Evolutionary conservation across 1,140 invertebrate genomes (phyloP), one percentile per base, ranked within the genome.

Genomic region (Zaprionus lachaisei): DNA sequence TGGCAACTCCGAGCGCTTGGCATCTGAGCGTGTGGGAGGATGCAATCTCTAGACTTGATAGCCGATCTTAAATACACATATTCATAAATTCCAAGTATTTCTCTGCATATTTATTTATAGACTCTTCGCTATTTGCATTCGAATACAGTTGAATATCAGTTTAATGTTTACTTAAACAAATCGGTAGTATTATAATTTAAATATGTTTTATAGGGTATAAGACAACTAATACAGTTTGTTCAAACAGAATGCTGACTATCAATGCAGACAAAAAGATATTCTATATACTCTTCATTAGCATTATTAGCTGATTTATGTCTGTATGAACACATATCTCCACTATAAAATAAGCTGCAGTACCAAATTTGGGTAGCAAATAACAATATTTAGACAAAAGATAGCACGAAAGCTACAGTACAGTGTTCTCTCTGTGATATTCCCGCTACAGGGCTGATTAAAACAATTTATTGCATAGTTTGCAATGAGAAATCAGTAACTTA

Each of bases 21-120:
- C 61, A 79, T 73, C 73, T 78, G 77, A 54, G 22, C 56, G 54
- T 71, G 73, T 76, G 73, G 73, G 73, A 60, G 73, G 58, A 64
- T 70, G 58, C 24, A 17, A 28, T 37, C 22, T 56, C 63, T 31
- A 47, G 26, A 58, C 49, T 60, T 51, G 72, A 75, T 75, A 75
- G 49, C 15, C 14, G 24, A 75, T 58, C 58, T 49, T 51, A 47
- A 64, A 34, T 37, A 58, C 56, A 62, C 44, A 47, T 47, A 47
- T 17, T 17, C 41, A 47, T 47, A 47, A 47, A 47, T 47, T 47
- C 41, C 7, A 47, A 47, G n/a, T 47, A 17, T 20, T 47, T 47
- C 41, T 11, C n/a, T 17, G 68, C 61, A 76, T 71, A 76, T 76
- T 71, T 71, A 75, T 74, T 51, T 51, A 55, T 5, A 41, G 34